Conservation (phyloP, 2,888 invertebrate genomes). For the Branchipolynoe longqiensis region DNA sequence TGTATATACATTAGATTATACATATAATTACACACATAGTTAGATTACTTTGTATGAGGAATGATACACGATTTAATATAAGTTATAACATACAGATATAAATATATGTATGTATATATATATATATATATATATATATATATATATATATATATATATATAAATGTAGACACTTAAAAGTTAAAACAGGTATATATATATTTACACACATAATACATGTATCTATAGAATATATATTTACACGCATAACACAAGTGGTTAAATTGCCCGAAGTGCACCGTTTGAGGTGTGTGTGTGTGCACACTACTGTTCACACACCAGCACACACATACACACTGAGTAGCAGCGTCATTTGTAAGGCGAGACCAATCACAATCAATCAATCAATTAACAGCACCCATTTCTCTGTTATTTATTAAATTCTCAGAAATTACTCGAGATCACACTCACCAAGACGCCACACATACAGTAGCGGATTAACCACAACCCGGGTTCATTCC, state of each 20-base stretch:
- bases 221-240: background rate
- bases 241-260: background rate
- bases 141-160: background rate
- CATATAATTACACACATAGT: too few relatives aligned
- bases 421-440: background rate
- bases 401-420: too few relatives aligned
- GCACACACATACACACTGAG: too few relatives aligned
- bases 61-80: too few relatives aligned
- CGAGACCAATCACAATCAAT: conserved; percentile 38
- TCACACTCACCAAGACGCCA: too few relatives aligned
- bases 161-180: background rate
- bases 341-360: too few relatives aligned
- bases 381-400: background rate
- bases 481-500: too few relatives aligned
- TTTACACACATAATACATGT: background rate
- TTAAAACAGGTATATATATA: background rate
- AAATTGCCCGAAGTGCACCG: background rate
- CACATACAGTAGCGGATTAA: too few relatives aligned
- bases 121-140: background rate
- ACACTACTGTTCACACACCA: background rate
- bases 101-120: background rate
- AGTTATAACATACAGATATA: background rate
- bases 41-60: too few relatives aligned
- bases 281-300: too few relatives aligned
- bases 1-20: too few relatives aligned